These are phyloP conservation scores for Dermochelys coriacea DNA, from an alignment of 2,797 vertebrate species.

Conservation along the genomic window DNA sequence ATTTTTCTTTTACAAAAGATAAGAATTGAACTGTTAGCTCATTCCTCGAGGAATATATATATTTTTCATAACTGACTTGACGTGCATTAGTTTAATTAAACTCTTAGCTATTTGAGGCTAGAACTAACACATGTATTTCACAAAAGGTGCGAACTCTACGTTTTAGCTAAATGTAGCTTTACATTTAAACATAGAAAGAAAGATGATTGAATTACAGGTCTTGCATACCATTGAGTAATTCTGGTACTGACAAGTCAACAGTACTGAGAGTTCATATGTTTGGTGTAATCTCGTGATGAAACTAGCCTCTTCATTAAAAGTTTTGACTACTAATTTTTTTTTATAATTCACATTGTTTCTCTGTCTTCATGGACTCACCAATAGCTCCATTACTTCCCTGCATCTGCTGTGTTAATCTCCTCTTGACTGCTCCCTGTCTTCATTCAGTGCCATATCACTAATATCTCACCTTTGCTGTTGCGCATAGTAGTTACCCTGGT, in stretches of 20 bases:
- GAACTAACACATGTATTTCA: neutral
- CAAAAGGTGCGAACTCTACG: neutral
- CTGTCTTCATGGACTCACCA: slow-evolving; percentile 46
- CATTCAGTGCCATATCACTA: accelerated
- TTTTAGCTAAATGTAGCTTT: neutral
- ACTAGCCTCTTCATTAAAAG: slow-evolving; percentile 65
- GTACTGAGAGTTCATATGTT: neutral
- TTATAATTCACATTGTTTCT: slow-evolving; percentile 65
- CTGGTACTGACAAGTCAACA: slow-evolving; percentile 41
- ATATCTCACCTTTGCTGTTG: neutral
- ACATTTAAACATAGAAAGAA: slow-evolving; percentile 28
- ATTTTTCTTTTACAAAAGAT: neutral
- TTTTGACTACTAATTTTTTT: slow-evolving; percentile 46
- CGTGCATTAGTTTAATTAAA: neutral
- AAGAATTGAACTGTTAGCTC: neutral
- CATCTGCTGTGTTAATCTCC: neutral
- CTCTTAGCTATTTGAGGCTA: neutral
- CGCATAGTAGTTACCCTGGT: neutral
- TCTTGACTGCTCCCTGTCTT: neutral
- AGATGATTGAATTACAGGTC: slow-evolving; percentile 54
- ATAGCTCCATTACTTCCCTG: slow-evolving; percentile 50
- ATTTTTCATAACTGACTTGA: accelerated
- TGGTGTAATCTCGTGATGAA: slow-evolving; percentile 46
- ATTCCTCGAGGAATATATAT: neutral
- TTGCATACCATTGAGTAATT: slow-evolving; percentile 17